Conservation (phyloP, 2,888 invertebrate genomes). For the Thereva unica region DNA sequence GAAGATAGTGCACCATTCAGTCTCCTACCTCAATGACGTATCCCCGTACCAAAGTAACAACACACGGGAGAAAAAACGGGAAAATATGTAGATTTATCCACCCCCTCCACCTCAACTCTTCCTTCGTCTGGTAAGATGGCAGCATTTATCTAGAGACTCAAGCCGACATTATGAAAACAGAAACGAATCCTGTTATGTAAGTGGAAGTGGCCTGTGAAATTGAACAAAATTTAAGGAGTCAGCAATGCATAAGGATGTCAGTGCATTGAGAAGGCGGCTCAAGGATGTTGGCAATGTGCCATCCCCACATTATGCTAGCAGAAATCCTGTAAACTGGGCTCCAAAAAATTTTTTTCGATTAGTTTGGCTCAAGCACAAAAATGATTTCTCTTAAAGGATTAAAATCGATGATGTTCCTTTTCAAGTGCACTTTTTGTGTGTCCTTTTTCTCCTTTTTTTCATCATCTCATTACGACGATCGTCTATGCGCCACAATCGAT, state of each 20-base stretch:
- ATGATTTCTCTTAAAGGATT: constrained; percentile 4
- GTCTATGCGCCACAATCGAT: too few species aligned
- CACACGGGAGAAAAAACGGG: too few species aligned
- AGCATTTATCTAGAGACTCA: too few species aligned
- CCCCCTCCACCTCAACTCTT: too few species aligned
- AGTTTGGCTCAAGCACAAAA: constrained; percentile 4
- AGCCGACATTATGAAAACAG: neutral
- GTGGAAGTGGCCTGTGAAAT: constrained; percentile 30
- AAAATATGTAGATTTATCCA: too few species aligned
- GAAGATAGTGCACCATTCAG: too few species aligned
- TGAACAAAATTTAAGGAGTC: constrained; percentile 20
- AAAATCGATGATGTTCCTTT: constrained; percentile 17
- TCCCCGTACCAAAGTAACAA: too few species aligned
- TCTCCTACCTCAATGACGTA: too few species aligned
- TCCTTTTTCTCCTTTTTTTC: too few species aligned
- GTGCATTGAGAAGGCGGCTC: constrained; percentile 1
- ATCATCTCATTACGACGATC: too few species aligned
- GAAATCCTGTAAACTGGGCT: constrained; percentile 13
- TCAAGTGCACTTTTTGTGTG: too few species aligned
- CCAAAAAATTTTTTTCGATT: constrained; percentile 18
- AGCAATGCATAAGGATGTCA: constrained; percentile 30
- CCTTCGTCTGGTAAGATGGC: too few species aligned
- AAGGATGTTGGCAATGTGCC: constrained; percentile 19
- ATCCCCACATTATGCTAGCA: constrained; percentile 4
- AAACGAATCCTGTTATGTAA: constrained; percentile 21